A percentile compares a stretch with the other conserved stretches of the same genome.
Conservation (phyloP, 1,140 invertebrate genomes). For the Trachymyrmex cornetzi region DNA sequence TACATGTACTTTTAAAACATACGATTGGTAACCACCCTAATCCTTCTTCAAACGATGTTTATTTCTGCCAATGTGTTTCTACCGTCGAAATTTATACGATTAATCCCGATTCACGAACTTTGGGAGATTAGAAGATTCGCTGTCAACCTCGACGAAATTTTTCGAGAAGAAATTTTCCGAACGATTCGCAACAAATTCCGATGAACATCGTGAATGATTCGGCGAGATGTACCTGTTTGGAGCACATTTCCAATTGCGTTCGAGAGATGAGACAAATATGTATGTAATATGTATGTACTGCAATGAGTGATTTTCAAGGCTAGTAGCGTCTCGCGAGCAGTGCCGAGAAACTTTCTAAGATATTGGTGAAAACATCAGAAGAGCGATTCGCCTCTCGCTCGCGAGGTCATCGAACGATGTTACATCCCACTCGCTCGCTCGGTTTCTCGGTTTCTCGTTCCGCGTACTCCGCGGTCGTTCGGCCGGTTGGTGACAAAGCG, state of each 20-base stretch:
- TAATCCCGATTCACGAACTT: neutral
- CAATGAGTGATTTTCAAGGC: slow-evolving; percentile 68
- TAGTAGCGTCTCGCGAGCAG: slow-evolving; percentile 31
- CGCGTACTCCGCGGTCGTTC: neutral
- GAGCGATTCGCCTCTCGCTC: slow-evolving; percentile 70
- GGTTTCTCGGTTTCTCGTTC: slow-evolving; percentile 28
- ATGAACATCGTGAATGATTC: neutral
- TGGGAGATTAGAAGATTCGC: neutral
- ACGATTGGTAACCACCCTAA: no score
- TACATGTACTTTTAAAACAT: no score
- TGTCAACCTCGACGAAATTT: neutral
- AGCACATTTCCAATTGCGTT: neutral
- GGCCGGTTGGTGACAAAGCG: slow-evolving; percentile 37
- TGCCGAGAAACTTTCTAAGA: slow-evolving; percentile 67
- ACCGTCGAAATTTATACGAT: neutral
- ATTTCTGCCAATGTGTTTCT: neutral
- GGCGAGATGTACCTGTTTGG: neutral
- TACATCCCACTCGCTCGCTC: slow-evolving; percentile 59
- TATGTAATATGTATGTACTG: slow-evolving; percentile 10
- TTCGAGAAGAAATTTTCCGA: neutral
- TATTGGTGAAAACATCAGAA: slow-evolving; percentile 72
- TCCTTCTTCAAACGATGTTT: neutral
- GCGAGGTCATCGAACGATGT: slow-evolving; percentile 72
- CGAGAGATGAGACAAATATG: slow-evolving; percentile 14
- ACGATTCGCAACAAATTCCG: neutral